Evolutionary conservation across 2,888 invertebrate genomes (phyloP), one percentile per base, ranked within the genome.

Genomic region (Hypomecis atomaria): DNA sequence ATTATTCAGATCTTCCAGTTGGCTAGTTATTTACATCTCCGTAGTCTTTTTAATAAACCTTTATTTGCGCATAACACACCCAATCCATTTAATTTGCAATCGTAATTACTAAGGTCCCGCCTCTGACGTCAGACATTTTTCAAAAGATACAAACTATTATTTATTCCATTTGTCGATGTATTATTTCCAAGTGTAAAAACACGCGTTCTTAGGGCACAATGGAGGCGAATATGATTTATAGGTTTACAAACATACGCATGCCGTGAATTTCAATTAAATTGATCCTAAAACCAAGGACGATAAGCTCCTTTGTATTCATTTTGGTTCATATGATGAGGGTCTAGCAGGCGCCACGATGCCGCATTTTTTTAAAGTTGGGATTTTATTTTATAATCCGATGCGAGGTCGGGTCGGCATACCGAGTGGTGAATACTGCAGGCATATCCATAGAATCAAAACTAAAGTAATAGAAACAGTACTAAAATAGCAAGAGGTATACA

Each of bases 151-250:
- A 77, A 77, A 75, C 74, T 72, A 76, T 76, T 83, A 85, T 84
- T 86, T 85, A 88, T 85, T 79, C 82, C 80, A 84, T 86, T 86
- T 82, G 81, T 83, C 82, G 79, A 83, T 83, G 81, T 85, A 82
- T 82, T 9, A 82, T 85, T 85, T 78, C 74, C 52, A 69, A 71
- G 88, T 90, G 88, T 89, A 88, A 88, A 89, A 89, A 89, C 88
- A 87, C 81, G 78, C 83, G 85, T 89, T 86, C 85, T 76, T 81
- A 78, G 83, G 83, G 81, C 79, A 80, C 80, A 76, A 81, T 79
- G 72, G 81, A 81, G 79, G 84, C 84, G 83, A 85, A 88, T 88
- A 90, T 92, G 91, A 91, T 91, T 90, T 90, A 91, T 90, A 77
- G 76, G 71, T 57, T 54, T 66, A 71, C 78, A 64, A 76, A 69